These are phyloP conservation scores for Oreochromis grahami DNA, from an alignment of 2,797 vertebrate species.

Conservation along the genomic window DNA sequence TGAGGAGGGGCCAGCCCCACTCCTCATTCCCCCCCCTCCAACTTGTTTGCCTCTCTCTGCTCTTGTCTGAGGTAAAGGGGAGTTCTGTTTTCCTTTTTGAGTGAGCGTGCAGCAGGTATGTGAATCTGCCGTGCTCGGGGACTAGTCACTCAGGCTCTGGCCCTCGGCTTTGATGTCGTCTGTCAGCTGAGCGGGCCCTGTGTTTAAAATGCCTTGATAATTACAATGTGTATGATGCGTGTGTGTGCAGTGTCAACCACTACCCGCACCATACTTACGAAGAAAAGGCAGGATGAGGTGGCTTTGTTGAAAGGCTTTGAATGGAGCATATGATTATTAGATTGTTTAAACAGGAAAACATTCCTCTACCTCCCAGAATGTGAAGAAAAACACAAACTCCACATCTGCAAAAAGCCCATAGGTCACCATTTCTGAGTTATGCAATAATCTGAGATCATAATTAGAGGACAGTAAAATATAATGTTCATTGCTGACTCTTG, in stretches of 20 bases:
- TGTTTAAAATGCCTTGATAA: slow-evolving; percentile 79
- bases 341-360: not conserved
- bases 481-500: too few species aligned
- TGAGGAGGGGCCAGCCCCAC: slow-evolving; percentile 68
- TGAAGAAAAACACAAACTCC: not conserved
- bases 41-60: slow-evolving; percentile 53
- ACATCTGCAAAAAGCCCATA: not conserved
- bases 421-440: slow-evolving; percentile 42
- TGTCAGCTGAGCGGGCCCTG: slow-evolving; percentile 72
- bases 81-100: slow-evolving; percentile 49
- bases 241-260: slow-evolving; percentile 50
- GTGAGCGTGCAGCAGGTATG: slow-evolving; percentile 41
- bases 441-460: slow-evolving; percentile 66
- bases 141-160: slow-evolving; percentile 41
- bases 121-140: slow-evolving; percentile 53
- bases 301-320: slow-evolving; percentile 20
- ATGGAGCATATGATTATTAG: not conserved
- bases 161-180: slow-evolving; percentile 70
- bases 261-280: slow-evolving; percentile 27
- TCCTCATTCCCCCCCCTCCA: not conserved
- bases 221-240: slow-evolving; percentile 58
- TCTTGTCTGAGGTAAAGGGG: slow-evolving; percentile 51
- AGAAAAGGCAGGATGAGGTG: slow-evolving; percentile 9
- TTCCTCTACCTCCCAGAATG: not conserved
- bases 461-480: slow-evolving; percentile 71